These are phyloP conservation scores for Rambutsinella grinnellia DNA, from an alignment of 2,888 invertebrate genomes.

Conservation along the genomic window DNA sequence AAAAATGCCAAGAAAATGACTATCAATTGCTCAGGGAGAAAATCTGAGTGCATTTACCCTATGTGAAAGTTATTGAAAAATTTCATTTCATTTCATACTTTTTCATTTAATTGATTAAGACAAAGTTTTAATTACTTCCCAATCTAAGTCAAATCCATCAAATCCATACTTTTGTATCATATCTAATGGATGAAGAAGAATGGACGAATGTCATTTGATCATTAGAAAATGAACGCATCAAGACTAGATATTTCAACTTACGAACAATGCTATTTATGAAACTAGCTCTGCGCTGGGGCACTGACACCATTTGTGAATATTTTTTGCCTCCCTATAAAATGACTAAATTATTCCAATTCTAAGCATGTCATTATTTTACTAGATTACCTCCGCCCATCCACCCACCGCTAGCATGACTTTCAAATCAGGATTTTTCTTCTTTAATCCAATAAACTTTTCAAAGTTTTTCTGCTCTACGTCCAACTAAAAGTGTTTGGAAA, in stretches of 20 bases:
- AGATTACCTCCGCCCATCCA: slow-evolving; percentile 61
- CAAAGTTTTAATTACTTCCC: slow-evolving; percentile 27
- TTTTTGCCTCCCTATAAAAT: slow-evolving; percentile 57
- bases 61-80: neutral
- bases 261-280: slow-evolving; percentile 60
- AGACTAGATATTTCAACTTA: slow-evolving; percentile 32
- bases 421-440: slow-evolving; percentile 56
- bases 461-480: slow-evolving; percentile 62
- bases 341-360: neutral
- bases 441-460: slow-evolving; percentile 60
- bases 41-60: no score
- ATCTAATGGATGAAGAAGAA: neutral
- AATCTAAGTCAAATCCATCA: slow-evolving; percentile 62
- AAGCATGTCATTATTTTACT: neutral
- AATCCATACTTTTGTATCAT: slow-evolving; percentile 26
- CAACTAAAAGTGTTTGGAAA: slow-evolving; percentile 32
- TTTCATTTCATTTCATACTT: neutral
- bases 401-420: slow-evolving; percentile 62
- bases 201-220: neutral
- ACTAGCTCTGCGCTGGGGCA: slow-evolving; percentile 48
- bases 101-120: neutral
- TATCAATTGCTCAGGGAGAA: slow-evolving; percentile 78
- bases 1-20: no score
- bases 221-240: neutral
- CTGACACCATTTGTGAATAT: slow-evolving; percentile 62